Conservation (phyloP, 2,888 invertebrate genomes). For the Theodoxus fluviatilis region DNA sequence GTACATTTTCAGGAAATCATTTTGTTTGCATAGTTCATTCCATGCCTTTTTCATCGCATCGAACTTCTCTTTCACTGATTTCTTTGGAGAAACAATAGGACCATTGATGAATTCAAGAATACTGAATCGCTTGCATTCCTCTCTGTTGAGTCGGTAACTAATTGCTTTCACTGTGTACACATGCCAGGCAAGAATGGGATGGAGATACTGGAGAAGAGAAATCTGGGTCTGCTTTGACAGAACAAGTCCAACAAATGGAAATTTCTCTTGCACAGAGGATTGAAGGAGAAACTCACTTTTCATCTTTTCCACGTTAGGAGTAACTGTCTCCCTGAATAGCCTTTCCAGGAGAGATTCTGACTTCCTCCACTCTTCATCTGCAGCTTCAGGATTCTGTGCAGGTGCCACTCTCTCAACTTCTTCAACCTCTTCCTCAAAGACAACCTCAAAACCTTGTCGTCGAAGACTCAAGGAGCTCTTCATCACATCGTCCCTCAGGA, state of each 20-base stretch:
- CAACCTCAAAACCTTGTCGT: too few species aligned
- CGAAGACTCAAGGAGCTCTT: too few species aligned
- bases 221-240: background rate
- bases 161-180: background rate
- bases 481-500: background rate
- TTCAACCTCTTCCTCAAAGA: too few species aligned
- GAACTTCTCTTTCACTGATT: background rate
- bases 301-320: too few species aligned
- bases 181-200: conserved; percentile 20
- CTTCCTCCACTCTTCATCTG: too few species aligned
- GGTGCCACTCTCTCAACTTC: too few species aligned
- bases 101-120: conserved; percentile 1
- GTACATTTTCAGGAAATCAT: conserved; percentile 6
- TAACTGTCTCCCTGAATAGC: too few species aligned
- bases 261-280: too few species aligned
- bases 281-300: too few species aligned
- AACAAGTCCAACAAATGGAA: too few species aligned
- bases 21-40: conserved; percentile 7
- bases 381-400: too few species aligned
- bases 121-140: conserved; percentile 12
- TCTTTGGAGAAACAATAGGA: background rate
- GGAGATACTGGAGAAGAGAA: background rate
- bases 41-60: conserved; percentile 19
- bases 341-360: too few species aligned
- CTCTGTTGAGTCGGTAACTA: conserved; percentile 4